These are phyloP conservation scores for Leucophenga varia DNA, from an alignment of 1,140 invertebrate species.

Conservation along the genomic window DNA sequence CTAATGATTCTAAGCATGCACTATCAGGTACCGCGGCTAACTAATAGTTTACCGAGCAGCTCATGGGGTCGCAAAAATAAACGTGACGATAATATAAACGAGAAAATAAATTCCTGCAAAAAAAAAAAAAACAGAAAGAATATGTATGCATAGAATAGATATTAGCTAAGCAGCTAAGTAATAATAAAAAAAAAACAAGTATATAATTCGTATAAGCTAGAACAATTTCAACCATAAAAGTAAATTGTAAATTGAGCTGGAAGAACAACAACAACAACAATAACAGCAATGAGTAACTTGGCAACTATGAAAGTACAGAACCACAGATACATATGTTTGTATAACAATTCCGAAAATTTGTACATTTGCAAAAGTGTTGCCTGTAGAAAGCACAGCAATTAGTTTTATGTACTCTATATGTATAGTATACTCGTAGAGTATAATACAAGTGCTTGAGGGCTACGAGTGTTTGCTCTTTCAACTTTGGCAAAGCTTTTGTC, in stretches of 20 bases:
- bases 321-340: too few relatives aligned
- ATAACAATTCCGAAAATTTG: too few relatives aligned
- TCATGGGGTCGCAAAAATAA: constrained; percentile 54
- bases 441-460: too few relatives aligned
- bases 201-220: background rate
- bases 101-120: constrained; percentile 50
- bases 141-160: too few relatives aligned
- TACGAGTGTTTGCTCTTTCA: too few relatives aligned
- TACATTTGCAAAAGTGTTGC: background rate
- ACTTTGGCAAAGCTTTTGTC: too few relatives aligned
- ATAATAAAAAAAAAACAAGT: too few relatives aligned
- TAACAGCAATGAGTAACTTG: too few relatives aligned
- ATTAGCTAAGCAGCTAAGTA: too few relatives aligned
- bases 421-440: constrained; percentile 1
- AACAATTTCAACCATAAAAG: constrained; percentile 8
- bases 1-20: constrained; percentile 44
- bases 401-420: constrained; percentile 7
- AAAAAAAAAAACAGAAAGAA: too few relatives aligned
- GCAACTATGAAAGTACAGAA: too few relatives aligned
- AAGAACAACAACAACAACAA: too few relatives aligned
- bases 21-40: constrained; percentile 49
- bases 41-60: constrained; percentile 48
- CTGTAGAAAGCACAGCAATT: constrained; percentile 5
- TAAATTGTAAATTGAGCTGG: background rate
- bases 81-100: constrained; percentile 54